A percentile compares a stretch with the other conserved stretches of the same genome.
These are phyloP conservation scores for Clarias magur DNA, from an alignment of 2,113 vertebrate genomes.

Conservation along the genomic window DNA sequence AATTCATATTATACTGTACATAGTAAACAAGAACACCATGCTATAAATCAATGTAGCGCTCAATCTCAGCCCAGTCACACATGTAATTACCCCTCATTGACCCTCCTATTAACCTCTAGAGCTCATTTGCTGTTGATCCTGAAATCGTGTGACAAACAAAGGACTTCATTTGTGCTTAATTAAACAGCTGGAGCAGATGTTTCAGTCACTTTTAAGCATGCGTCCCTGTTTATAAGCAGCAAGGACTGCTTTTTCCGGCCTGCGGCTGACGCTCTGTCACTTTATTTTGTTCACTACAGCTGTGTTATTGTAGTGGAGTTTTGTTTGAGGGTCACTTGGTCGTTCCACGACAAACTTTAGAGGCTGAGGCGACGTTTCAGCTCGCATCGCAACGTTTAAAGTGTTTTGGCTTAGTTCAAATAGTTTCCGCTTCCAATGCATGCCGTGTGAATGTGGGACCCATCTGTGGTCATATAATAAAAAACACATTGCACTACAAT, in stretches of 20 bases:
- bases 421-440: background rate
- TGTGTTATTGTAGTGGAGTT: constrained; percentile 45
- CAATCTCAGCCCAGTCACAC: background rate
- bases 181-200: constrained; percentile 43
- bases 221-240: constrained; percentile 37
- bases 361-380: background rate
- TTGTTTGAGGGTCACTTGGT: constrained; percentile 36
- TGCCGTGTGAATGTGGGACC: background rate
- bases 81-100: constrained; percentile 16
- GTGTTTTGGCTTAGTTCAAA: background rate
- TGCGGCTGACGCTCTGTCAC: constrained; percentile 13
- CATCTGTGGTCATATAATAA: constrained; percentile 13
- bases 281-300: constrained; percentile 51
- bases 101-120: background rate
- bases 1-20: background rate
- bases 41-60: background rate
- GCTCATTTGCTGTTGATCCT: constrained; percentile 40
- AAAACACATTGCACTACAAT: background rate
- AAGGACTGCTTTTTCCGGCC: constrained; percentile 24
- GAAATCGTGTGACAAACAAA: constrained; percentile 26
- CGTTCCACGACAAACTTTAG: constrained; percentile 23
- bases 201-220: constrained; percentile 15
- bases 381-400: background rate
- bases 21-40: background rate
- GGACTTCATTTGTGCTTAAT: constrained; percentile 17